Conservation (phyloP, 2,113 vertebrate genomes). For the Aegithalos caudatus region DNA sequence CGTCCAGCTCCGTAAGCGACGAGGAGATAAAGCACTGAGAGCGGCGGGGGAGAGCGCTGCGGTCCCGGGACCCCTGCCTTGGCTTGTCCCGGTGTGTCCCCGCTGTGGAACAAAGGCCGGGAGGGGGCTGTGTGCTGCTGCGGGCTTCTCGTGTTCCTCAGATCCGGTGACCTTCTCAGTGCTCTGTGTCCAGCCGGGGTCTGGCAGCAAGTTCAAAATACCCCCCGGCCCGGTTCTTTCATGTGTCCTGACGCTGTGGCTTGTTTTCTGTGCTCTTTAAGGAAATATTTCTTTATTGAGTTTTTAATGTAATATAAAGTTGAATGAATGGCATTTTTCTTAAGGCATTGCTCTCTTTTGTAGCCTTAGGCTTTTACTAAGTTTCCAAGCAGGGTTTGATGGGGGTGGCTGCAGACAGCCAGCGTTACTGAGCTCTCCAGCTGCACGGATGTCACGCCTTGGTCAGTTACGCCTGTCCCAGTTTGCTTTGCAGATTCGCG, state of each 20-base stretch:
- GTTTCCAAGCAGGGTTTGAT: neutral
- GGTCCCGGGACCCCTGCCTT: fast-evolving
- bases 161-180: fast-evolving
- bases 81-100: neutral
- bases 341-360: no score
- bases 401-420: fast-evolving
- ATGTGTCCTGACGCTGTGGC: fast-evolving
- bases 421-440: neutral
- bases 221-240: fast-evolving
- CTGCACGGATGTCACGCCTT: neutral
- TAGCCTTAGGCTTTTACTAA: neutral
- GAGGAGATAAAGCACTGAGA: fast-evolving
- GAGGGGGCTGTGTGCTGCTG: neutral
- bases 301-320: neutral
- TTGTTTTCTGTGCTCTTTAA: neutral
- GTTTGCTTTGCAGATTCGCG: neutral
- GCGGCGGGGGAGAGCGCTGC: fast-evolving
- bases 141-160: fast-evolving
- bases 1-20: neutral
- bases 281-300: neutral
- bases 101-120: neutral
- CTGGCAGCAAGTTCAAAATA: neutral
- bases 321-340: neutral
- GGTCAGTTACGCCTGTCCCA: fast-evolving
- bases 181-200: neutral